A percentile compares a stretch with the other conserved stretches of the same genome.
These are phyloP conservation scores for Sciurus vulgaris DNA, from an alignment of 2,797 vertebrate genomes.

Conservation along the genomic window DNA sequence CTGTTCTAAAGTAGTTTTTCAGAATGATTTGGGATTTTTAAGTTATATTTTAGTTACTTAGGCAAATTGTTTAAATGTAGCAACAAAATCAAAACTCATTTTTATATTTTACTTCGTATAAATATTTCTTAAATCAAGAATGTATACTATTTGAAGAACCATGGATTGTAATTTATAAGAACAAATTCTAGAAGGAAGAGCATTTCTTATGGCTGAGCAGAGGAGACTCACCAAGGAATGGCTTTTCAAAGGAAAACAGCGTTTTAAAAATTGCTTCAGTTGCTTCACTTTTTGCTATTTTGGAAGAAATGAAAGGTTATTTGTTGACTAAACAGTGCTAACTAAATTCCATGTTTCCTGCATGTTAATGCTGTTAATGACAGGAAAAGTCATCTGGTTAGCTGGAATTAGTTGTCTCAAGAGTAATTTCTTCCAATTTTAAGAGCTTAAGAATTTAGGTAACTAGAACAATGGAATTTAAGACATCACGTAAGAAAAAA, in stretches of 20 bases:
- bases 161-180: not conserved
- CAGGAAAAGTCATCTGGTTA: conserved; percentile 10
- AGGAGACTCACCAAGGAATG: not conserved
- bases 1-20: conserved; percentile 12
- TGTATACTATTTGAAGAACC: not conserved
- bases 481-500: not conserved
- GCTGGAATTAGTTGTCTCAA: conserved; percentile 62
- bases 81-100: conserved; percentile 25
- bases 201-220: not conserved
- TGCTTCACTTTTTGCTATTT: not conserved
- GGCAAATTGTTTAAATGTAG: conserved; percentile 21
- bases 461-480: not conserved
- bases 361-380: not conserved
- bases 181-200: conserved; percentile 36
- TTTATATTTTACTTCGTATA: not conserved
- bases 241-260: not conserved
- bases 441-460: not conserved
- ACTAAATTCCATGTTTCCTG: not conserved
- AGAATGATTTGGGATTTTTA: not conserved
- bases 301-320: conserved; percentile 40
- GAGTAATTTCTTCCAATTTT: conserved; percentile 65
- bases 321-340: conserved; percentile 60
- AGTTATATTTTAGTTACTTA: conserved; percentile 19
- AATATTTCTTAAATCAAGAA: conserved; percentile 48
- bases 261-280: not conserved